These are phyloP conservation scores for Cylloceria caligata DNA, from an alignment of 2,888 invertebrate genomes.

Conservation along the genomic window DNA sequence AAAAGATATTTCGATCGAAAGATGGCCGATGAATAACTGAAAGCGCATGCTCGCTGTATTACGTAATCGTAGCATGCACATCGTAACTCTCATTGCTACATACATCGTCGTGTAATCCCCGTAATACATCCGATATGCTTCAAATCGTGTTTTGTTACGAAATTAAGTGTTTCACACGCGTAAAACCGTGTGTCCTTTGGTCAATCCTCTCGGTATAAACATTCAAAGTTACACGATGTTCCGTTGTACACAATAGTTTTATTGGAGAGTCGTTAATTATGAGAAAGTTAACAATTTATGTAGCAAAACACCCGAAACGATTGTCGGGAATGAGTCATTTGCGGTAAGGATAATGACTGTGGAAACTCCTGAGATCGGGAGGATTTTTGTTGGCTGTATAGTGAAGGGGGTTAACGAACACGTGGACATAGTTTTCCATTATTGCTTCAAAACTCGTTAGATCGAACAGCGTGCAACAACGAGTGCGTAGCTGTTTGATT, in stretches of 20 bases:
- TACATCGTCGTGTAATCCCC: conserved; percentile 37
- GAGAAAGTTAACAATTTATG: conserved; percentile 19
- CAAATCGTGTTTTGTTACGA: conserved; percentile 47
- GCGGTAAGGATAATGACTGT: not conserved
- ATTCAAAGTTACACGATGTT: not conserved
- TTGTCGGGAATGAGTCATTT: not conserved
- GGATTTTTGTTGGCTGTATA: not conserved
- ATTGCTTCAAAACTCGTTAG: not conserved
- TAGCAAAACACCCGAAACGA: not conserved
- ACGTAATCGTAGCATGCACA: conserved; percentile 32
- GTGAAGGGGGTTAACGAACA: not conserved
- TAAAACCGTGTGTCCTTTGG: conserved; percentile 46
- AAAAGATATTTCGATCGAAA: not conserved
- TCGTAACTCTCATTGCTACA: conserved; percentile 38
- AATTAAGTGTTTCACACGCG: conserved; percentile 50
- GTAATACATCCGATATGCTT: conserved; percentile 29
- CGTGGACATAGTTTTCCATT: not conserved
- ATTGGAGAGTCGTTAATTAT: conserved; percentile 10
- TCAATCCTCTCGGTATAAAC: conserved; percentile 2
- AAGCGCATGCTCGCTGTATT: conserved; percentile 46
- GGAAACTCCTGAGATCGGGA: not conserved
- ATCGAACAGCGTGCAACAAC: not conserved
- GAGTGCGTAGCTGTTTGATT: not conserved
- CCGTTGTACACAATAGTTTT: not conserved
- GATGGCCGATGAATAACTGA: not conserved